These are phyloP conservation scores for human (Homo sapiens) DNA, from an alignment of 2,113 vertebrate genomes.

Conservation along the genomic window GRCh38 chr7:148651001-148651500, in stretches of 20 bases:
- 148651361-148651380: neutral
- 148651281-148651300: neutral
- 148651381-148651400: neutral
- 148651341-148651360: neutral
- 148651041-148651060: neutral
- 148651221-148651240: neutral
- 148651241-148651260: neutral
- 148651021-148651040: neutral
- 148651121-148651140: neutral
- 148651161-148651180: neutral
- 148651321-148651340: neutral
- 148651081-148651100: neutral
- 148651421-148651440: too few relatives aligned
- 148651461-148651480: too few relatives aligned
- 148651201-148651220: neutral
- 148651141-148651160: neutral
- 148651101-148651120: neutral
- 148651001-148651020: neutral
- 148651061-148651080: neutral
- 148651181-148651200: neutral
- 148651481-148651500: too few relatives aligned
- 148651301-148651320: neutral
- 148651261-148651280: neutral
- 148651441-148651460: too few relatives aligned
- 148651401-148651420: too few relatives aligned